Evolutionary conservation across 2,888 invertebrate genomes (phyloP).

Genomic region (Isotomurus palustris): DNA sequence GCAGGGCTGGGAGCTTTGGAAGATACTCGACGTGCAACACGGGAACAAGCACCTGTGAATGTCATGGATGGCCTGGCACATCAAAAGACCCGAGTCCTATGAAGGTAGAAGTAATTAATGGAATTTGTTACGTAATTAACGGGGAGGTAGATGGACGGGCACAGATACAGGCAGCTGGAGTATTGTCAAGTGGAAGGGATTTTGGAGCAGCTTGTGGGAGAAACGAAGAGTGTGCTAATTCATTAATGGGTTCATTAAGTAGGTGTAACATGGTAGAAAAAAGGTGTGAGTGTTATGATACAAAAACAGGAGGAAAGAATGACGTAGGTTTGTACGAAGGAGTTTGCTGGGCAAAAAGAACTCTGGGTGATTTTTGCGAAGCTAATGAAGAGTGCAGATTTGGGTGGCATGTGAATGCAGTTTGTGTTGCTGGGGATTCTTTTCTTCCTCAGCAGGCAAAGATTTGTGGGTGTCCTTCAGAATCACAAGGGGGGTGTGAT

Average conservation of each 20-base stretch:
- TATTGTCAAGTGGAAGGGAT: too few species aligned
- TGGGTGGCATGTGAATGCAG: slow-evolving; percentile 25
- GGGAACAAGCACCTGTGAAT: slow-evolving; percentile 12
- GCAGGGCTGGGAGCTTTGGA: slow-evolving; percentile 16
- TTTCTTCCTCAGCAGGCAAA: slow-evolving; percentile 24
- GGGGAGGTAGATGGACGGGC: too few species aligned
- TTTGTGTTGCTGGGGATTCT: slow-evolving; percentile 20
- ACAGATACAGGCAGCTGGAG: too few species aligned
- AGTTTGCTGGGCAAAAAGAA: slow-evolving; percentile 13
- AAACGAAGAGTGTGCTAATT: slow-evolving; percentile 7
- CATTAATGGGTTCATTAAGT: slow-evolving; percentile 10
- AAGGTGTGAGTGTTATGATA: slow-evolving; percentile 26
- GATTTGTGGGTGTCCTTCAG: slow-evolving; percentile 29
- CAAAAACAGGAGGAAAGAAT: slow-evolving; percentile 13
- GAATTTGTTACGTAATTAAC: too few species aligned
- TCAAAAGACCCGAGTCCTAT: too few species aligned
- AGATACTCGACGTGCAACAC: slow-evolving; percentile 19
- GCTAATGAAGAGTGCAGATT: slow-evolving; percentile 18
- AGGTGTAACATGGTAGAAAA: slow-evolving; percentile 10
- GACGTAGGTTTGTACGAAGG: slow-evolving; percentile 12
- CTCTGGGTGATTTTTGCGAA: slow-evolving; percentile 17
- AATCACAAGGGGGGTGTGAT: slow-evolving; percentile 12
- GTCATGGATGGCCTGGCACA: slow-evolving; percentile 8
- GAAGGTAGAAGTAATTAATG: too few species aligned
- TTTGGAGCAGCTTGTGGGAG: slow-evolving; percentile 6